Evolutionary conservation across 1,140 invertebrate genomes (phyloP).

Genomic region (Euborellia annulipes): DNA sequence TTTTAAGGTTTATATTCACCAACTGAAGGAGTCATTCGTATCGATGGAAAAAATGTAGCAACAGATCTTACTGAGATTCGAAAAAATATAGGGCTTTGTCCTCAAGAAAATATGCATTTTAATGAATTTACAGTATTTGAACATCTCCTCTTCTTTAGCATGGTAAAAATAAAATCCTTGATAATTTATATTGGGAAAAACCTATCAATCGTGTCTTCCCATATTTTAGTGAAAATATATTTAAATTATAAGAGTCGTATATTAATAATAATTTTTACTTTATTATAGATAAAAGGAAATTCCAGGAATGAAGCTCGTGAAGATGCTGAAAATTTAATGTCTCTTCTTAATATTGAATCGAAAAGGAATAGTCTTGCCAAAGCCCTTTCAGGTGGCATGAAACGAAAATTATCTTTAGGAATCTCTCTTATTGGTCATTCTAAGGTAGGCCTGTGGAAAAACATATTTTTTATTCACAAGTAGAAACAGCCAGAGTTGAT

Average conservation of each 20-base stretch:
- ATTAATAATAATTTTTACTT: too few relatives aligned
- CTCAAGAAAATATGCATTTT: slow-evolving; percentile 90
- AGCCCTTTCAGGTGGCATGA: slow-evolving; percentile 70
- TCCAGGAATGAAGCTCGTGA: slow-evolving; percentile 32
- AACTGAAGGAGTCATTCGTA: slow-evolving; percentile 33
- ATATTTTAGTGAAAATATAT: too few relatives aligned
- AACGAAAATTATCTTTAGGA: slow-evolving; percentile 61
- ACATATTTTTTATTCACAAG: too few relatives aligned
- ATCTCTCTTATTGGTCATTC: slow-evolving; percentile 54
- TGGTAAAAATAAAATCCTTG: too few relatives aligned
- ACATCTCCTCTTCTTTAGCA: slow-evolving; percentile 75
- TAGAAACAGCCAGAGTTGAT: too few relatives aligned
- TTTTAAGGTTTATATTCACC: slow-evolving; percentile 34
- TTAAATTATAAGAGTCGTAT: too few relatives aligned
- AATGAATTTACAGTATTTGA: slow-evolving; percentile 76
- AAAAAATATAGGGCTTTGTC: slow-evolving; percentile 54
- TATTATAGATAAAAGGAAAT: slow-evolving; percentile 42
- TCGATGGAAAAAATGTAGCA: slow-evolving; percentile 38
- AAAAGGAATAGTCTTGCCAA: slow-evolving; percentile 38
- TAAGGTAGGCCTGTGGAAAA: too few relatives aligned
- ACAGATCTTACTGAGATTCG: slow-evolving; percentile 26
- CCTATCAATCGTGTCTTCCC: too few relatives aligned
- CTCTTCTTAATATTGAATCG: slow-evolving; percentile 34
- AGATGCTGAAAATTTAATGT: slow-evolving; percentile 31
- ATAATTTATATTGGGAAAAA: too few relatives aligned